phyloP scores from a whole-genome alignment of 2,888 invertebrate genomes.

The Mamestra brassicae region DNA sequence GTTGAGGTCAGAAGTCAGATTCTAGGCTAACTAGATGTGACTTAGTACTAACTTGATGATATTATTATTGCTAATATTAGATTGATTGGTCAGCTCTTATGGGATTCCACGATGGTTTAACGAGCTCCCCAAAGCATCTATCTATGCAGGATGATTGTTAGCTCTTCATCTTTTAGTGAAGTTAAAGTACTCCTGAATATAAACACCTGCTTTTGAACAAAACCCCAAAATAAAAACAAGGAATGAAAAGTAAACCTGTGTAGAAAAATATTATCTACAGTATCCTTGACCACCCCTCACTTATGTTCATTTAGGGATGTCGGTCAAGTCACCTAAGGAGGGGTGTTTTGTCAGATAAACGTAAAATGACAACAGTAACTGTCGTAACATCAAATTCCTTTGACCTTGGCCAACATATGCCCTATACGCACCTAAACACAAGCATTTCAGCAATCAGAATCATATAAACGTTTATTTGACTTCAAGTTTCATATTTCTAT shows the following conservation, averaged over 20 bases:
- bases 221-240: neutral
- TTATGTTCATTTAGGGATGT: neutral
- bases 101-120: neutral
- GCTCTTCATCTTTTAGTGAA: neutral
- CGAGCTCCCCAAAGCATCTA: neutral
- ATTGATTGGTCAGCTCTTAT: no score
- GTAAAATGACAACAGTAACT: neutral
- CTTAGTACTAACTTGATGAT: no score
- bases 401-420: conserved; percentile 14
- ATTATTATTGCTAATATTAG: neutral
- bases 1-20: neutral
- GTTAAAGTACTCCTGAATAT: neutral
- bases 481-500: conserved; percentile 25
- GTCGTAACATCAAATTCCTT: neutral
- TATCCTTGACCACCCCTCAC: conserved; percentile 2
- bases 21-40: neutral
- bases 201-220: neutral
- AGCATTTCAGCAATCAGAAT: neutral
- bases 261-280: neutral
- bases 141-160: neutral
- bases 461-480: conserved; percentile 21
- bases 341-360: conserved; percentile 16
- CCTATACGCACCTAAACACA: neutral
- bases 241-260: no score
- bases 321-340: conserved; percentile 12